A percentile compares a stretch with the other conserved stretches of the same genome.
phyloP scores from a whole-genome alignment of 2,888 invertebrate species.

The Synanthedon tipuliformis region DNA sequence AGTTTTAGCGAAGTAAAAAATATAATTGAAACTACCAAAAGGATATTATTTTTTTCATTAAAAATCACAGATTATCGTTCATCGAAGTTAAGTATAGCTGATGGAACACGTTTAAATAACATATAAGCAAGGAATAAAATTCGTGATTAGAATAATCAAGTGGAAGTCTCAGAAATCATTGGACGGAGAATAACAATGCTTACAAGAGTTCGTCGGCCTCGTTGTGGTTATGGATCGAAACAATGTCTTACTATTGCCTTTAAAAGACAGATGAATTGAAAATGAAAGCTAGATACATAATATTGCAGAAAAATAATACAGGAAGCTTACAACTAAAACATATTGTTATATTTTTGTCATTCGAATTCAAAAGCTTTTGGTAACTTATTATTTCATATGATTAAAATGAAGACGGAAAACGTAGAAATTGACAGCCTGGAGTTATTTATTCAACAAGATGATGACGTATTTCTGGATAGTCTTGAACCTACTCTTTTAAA shows the following conservation, averaged over 20 bases:
- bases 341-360: no score
- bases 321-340: no score
- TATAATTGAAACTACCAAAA: background rate
- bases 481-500: slow-evolving; percentile 44
- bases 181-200: slow-evolving; percentile 59
- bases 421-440: slow-evolving; percentile 54
- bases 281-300: background rate
- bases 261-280: slow-evolving; percentile 30
- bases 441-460: slow-evolving; percentile 34
- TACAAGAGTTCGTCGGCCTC: slow-evolving; percentile 54
- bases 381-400: slow-evolving; percentile 15
- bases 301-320: no score
- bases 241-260: slow-evolving; percentile 29
- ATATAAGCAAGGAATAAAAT: slow-evolving; percentile 33
- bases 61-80: background rate
- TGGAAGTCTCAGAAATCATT: slow-evolving; percentile 31
- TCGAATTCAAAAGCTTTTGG: no score
- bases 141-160: slow-evolving; percentile 54
- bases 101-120: slow-evolving; percentile 37
- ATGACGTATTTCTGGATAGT: slow-evolving; percentile 52
- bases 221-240: slow-evolving; percentile 42
- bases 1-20: no score
- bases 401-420: slow-evolving; percentile 45
- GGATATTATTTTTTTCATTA: background rate
- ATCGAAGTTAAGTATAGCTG: background rate